These are phyloP conservation scores for Trogon melanurus DNA, from an alignment of 2,113 vertebrate genomes.

Conservation along the genomic window DNA sequence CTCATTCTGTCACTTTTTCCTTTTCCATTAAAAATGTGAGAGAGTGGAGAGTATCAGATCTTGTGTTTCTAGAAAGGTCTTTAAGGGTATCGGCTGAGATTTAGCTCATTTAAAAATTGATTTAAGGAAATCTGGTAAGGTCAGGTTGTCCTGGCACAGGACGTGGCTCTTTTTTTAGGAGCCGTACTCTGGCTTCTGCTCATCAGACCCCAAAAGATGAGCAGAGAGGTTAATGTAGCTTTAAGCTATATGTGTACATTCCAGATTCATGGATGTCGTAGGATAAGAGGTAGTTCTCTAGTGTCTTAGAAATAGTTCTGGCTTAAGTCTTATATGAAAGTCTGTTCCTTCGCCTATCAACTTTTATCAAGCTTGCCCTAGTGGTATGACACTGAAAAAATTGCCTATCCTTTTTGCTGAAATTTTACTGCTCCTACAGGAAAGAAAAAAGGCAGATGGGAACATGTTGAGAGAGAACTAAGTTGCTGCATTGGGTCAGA, in stretches of 20 bases:
- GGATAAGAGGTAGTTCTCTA: neutral
- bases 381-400: neutral
- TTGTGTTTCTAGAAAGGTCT: neutral
- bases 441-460: too few relatives aligned
- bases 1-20: neutral
- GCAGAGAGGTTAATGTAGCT: neutral
- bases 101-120: neutral
- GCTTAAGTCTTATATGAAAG: neutral
- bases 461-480: neutral
- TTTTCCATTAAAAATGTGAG: neutral
- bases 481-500: neutral
- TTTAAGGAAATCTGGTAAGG: neutral
- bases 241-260: neutral
- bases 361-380: neutral
- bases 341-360: neutral
- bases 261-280: neutral
- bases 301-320: neutral
- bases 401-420: neutral
- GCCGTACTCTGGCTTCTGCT: neutral
- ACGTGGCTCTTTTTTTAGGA: neutral
- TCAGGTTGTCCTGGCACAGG: neutral
- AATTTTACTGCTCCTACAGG: neutral
- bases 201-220: neutral
- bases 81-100: neutral
- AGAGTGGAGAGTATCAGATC: neutral